Percentiles rank a stretch among this genome's conserved stretches.
Evolutionary conservation across 2,113 vertebrate genomes (phyloP).

Genomic region (Malurus alboscapulatus): DNA sequence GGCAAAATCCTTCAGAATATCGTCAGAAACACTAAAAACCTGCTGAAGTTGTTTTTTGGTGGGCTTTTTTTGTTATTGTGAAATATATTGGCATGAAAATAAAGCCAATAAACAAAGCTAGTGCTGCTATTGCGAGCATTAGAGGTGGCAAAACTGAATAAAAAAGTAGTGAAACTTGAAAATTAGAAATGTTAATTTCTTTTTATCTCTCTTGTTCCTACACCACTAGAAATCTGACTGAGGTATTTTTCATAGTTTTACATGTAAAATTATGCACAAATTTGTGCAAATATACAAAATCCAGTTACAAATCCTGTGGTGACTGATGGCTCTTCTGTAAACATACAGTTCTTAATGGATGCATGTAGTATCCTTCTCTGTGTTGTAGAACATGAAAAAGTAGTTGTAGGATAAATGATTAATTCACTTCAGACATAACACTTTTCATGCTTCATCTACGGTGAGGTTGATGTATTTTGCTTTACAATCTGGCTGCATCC

Average conservation of each 20-base stretch:
- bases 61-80: neutral
- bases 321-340: conserved; percentile 21
- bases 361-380: conserved; percentile 21
- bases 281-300: neutral
- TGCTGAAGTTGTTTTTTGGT: neutral
- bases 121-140: neutral
- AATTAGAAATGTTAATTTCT: neutral
- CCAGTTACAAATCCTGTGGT: neutral
- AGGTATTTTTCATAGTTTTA: neutral
- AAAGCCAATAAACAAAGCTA: neutral
- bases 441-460: conserved; percentile 41
- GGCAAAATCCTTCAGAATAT: neutral
- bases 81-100: conserved; percentile 11
- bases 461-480: conserved; percentile 41
- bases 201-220: neutral
- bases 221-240: neutral
- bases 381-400: conserved; percentile 49
- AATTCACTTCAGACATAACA: conserved; percentile 53
- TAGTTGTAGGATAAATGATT: conserved; percentile 60
- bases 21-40: neutral
- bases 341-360: conserved; percentile 11
- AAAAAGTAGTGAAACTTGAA: neutral
- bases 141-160: neutral
- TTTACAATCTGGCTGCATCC: conserved; percentile 28
- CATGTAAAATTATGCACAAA: neutral